phyloP scores from a whole-genome alignment of 2,113 vertebrate genomes.

The Rhabdornis inornatus region DNA sequence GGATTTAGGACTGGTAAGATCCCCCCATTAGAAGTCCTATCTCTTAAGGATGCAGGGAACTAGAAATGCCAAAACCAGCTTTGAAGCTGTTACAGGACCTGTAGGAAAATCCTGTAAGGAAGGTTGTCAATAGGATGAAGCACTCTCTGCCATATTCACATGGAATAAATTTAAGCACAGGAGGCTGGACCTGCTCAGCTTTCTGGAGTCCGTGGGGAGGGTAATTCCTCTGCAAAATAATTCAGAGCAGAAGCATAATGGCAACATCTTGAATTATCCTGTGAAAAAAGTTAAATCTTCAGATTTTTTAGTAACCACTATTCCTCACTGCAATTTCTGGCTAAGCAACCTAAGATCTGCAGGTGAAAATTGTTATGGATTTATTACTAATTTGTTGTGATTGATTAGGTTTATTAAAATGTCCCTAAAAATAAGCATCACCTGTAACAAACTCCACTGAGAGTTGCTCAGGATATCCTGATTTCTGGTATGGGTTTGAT shows the following conservation, averaged over 20 bases:
- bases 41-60: background rate
- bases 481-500: background rate
- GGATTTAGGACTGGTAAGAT: background rate
- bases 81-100: background rate
- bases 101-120: background rate
- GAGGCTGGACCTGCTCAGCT: background rate
- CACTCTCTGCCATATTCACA: background rate
- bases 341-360: background rate
- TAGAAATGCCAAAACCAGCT: background rate
- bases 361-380: background rate
- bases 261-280: background rate
- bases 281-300: background rate
- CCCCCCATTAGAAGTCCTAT: background rate
- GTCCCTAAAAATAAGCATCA: background rate
- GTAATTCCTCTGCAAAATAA: background rate
- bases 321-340: background rate
- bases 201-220: background rate
- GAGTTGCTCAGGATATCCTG: background rate
- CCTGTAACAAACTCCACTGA: background rate
- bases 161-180: background rate
- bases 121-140: background rate
- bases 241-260: background rate
- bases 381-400: background rate
- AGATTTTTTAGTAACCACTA: background rate
- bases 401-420: background rate